These are phyloP conservation scores for Dasypolia templi DNA, from an alignment of 2,888 invertebrate species.

Conservation along the genomic window DNA sequence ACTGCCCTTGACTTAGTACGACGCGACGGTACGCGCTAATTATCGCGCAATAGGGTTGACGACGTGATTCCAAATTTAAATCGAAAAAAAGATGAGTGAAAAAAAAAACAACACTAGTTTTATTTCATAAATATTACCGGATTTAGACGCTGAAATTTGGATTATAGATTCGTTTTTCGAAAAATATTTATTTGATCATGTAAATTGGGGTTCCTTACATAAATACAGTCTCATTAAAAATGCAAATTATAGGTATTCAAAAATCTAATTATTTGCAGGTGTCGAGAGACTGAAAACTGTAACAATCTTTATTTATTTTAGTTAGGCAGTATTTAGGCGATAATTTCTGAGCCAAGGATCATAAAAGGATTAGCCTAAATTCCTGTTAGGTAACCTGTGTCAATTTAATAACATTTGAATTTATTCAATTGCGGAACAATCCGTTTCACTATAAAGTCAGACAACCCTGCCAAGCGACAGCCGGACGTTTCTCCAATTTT, in stretches of 20 bases:
- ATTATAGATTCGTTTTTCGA: no score
- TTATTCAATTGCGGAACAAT: conserved; percentile 9
- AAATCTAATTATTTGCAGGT: neutral
- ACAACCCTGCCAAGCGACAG: conserved; percentile 53
- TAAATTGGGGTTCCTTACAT: neutral
- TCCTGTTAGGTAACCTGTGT: neutral
- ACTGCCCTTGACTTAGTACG: conserved; percentile 86
- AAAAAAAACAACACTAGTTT: neutral
- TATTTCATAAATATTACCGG: neutral
- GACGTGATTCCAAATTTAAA: neutral
- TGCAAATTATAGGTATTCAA: neutral
- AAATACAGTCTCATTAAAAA: neutral
- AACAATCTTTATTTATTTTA: neutral
- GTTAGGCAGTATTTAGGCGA: neutral
- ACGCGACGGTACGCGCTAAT: conserved; percentile 68
- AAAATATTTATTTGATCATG: no score
- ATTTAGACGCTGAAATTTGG: neutral
- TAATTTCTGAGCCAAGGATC: neutral
- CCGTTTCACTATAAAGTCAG: conserved; percentile 7
- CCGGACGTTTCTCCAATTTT: conserved; percentile 62
- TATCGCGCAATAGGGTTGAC: conserved; percentile 62
- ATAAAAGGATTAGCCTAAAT: neutral
- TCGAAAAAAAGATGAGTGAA: neutral
- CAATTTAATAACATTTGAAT: neutral
- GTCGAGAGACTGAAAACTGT: neutral